Evolutionary conservation across 2,797 vertebrate species (phyloP).

Genomic region (Aythya fuligula): DNA sequence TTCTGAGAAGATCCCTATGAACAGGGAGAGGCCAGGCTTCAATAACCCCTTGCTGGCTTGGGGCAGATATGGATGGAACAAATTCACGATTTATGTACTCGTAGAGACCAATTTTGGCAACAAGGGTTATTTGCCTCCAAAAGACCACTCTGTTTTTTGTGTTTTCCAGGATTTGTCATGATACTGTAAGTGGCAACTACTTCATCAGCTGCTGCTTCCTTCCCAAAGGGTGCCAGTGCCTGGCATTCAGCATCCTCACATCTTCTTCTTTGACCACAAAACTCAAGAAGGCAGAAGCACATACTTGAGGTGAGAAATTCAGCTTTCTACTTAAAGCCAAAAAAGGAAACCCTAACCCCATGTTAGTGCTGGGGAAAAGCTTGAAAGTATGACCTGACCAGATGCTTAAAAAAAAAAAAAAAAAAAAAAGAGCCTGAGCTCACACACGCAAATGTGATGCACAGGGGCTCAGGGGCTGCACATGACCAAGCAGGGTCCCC

Average conservation of each 20-base stretch:
- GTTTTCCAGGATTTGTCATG: background rate
- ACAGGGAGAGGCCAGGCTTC: constrained; percentile 8
- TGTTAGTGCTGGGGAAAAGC: rapidly evolving
- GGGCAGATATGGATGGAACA: constrained; percentile 36
- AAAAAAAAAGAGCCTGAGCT: background rate
- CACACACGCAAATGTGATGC: background rate
- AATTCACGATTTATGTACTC: background rate
- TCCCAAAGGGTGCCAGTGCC: background rate
- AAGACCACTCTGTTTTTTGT: background rate
- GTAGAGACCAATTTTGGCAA: background rate
- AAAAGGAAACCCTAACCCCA: background rate
- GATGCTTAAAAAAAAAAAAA: too few relatives aligned
- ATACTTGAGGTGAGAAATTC: background rate
- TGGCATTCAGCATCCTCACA: background rate
- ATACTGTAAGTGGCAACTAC: background rate
- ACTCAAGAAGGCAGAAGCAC: background rate
- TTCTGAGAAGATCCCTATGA: constrained; percentile 31
- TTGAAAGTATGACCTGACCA: background rate
- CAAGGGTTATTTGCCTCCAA: background rate
- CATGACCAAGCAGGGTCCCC: background rate
- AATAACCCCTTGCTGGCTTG: background rate
- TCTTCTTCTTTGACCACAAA: background rate
- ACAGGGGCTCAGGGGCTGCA: too few relatives aligned
- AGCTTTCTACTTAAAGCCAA: background rate
- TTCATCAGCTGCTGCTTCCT: background rate